A percentile compares a stretch with the other conserved stretches of the same genome.
Evolutionary conservation across 2,797 vertebrate species (phyloP).

Genomic region (Potorous gilbertii): DNA sequence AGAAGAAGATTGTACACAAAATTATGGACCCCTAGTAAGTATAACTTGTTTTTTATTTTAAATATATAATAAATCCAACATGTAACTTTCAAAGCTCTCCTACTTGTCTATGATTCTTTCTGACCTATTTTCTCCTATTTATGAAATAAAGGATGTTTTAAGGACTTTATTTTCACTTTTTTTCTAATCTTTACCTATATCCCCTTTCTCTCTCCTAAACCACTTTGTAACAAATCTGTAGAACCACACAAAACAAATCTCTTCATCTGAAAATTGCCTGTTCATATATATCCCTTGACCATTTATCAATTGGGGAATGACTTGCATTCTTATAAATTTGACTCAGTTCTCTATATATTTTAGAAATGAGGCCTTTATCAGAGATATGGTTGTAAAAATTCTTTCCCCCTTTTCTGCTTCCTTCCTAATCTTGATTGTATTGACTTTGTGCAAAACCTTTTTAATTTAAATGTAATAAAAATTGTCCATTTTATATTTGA

Average conservation of each 20-base stretch:
- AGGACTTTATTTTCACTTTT: background rate
- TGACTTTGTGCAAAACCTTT: no score
- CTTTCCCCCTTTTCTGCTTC: no score
- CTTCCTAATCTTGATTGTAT: no score
- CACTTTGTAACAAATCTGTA: background rate
- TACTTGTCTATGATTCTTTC: background rate
- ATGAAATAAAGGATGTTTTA: background rate
- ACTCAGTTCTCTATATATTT: no score
- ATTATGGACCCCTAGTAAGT: background rate
- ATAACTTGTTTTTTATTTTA: background rate
- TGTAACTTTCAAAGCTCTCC: background rate
- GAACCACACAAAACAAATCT: background rate
- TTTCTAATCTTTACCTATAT: background rate
- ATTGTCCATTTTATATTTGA: no score
- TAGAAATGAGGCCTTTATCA: no score
- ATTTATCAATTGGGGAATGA: no score
- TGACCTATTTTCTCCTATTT: background rate
- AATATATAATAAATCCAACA: background rate
- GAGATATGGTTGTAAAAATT: no score
- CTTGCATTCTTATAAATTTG: no score
- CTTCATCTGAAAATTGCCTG: no score
- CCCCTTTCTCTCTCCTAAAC: background rate
- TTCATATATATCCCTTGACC: no score
- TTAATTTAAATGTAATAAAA: no score
- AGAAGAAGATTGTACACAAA: background rate